Evolutionary conservation across 2,797 vertebrate genomes (phyloP).

Genomic region (Chaetodon trifasciatus): DNA sequence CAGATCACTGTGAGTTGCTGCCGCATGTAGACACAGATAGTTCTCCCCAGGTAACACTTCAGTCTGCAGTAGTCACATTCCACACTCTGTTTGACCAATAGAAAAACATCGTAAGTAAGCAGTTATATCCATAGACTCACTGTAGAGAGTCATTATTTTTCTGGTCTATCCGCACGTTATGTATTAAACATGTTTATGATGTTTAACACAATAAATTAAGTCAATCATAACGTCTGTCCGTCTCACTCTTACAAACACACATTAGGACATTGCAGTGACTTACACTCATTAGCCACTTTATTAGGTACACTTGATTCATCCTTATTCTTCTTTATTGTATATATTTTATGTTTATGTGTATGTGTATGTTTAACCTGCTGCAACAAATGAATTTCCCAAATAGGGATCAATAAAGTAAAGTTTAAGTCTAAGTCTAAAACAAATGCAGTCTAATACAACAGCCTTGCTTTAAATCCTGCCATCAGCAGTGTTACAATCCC

Average conservation of each 20-base stretch:
- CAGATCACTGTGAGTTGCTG: conserved; percentile 91
- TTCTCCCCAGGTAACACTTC: neutral
- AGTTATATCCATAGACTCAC: neutral
- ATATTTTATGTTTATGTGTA: too few relatives aligned
- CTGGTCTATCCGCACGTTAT: neutral
- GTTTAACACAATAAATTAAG: neutral
- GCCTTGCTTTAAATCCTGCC: too few relatives aligned
- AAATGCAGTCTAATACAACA: too few relatives aligned
- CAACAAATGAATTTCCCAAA: too few relatives aligned
- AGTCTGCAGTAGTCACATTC: neutral
- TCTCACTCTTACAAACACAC: neutral
- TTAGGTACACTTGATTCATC: too few relatives aligned
- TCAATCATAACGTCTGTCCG: neutral
- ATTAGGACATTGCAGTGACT: neutral
- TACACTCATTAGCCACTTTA: neutral
- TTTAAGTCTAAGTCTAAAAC: neutral
- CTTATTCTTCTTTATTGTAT: too few relatives aligned
- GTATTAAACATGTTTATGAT: neutral
- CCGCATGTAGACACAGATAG: neutral
- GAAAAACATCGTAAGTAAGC: neutral
- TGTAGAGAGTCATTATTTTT: neutral
- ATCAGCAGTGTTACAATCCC: too few relatives aligned
- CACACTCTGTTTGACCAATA: neutral
- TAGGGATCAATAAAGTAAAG: too few relatives aligned
- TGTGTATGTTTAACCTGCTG: too few relatives aligned